These are phyloP conservation scores for Apocheima hispidaria DNA, from an alignment of 2,888 invertebrate species.

Conservation along the genomic window DNA sequence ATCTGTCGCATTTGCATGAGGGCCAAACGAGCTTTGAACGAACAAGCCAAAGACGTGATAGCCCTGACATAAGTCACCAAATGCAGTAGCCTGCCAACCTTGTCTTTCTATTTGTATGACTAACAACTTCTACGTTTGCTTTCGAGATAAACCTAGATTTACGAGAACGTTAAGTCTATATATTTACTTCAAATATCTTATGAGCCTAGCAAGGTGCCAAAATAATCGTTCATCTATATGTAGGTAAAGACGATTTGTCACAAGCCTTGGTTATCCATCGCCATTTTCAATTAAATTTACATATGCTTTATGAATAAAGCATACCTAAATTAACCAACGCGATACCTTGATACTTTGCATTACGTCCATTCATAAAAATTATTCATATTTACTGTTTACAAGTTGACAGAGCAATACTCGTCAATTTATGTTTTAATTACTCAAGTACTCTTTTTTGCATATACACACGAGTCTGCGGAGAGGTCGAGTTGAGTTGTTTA, in stretches of 20 bases:
- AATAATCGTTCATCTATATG: background rate
- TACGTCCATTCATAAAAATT: slow-evolving; percentile 26
- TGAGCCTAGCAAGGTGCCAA: background rate
- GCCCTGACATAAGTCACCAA: slow-evolving; percentile 83
- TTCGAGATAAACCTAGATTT: slow-evolving; percentile 58
- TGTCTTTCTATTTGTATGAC: slow-evolving; percentile 76
- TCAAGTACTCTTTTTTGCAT: slow-evolving; percentile 33
- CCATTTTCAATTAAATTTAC: slow-evolving; percentile 40
- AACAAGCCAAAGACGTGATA: slow-evolving; percentile 66
- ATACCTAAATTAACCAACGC: slow-evolving; percentile 14
- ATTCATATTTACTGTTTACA: slow-evolving; percentile 24
- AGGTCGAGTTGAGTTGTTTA: slow-evolving; percentile 48
- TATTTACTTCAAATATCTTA: slow-evolving; percentile 21
- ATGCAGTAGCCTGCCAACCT: slow-evolving; percentile 80
- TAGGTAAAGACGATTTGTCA: background rate
- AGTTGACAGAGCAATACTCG: slow-evolving; percentile 25
- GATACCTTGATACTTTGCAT: slow-evolving; percentile 11
- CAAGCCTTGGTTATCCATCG: slow-evolving; percentile 31
- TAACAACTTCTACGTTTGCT: slow-evolving; percentile 57
- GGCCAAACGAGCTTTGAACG: slow-evolving; percentile 53
- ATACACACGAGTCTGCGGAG: slow-evolving; percentile 34
- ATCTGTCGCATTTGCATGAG: slow-evolving; percentile 65
- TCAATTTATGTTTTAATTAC: slow-evolving; percentile 31
- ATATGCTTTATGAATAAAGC: slow-evolving; percentile 31
- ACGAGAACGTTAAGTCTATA: slow-evolving; percentile 52